Evolutionary conservation across 2,888 invertebrate genomes (phyloP), one percentile per base, ranked within the genome.

Genomic region (Athetis lepigone): DNA sequence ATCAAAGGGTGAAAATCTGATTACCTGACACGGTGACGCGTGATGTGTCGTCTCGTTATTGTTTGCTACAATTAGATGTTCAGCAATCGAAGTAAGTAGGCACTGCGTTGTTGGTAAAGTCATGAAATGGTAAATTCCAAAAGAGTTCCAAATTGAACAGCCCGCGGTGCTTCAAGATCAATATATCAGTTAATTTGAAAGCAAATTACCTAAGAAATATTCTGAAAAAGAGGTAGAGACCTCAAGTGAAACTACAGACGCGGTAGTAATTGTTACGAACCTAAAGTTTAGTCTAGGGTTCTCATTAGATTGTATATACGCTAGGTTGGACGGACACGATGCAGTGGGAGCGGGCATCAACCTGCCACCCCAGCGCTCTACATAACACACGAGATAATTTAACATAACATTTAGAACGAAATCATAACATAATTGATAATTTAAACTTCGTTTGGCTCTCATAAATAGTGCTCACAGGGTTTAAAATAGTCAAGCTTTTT

Each of bases 281-380:
- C 16, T 68, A 39, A 23, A 25, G 13, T 52, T 51, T 52, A 59
- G 21, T 42, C 6, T 59, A 60, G 49, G 23, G 16, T 55, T 73
- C 43, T 23, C 45, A 13, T 60, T 60, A 60, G 16, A 42, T 54
- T 59, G 51, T 52, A 69, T 45, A 72, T 56, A 49, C 23, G 4
- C 29, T 58, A 59, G 51, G 13, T 27, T 36, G 19, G 37, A 19
- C n/a, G 19, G 6, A 18, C 27, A 49, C 11, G 43, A 16, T 13
- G 25, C 11, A 8, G 27, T 18, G 46, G 46, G 29, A 43, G 47
- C 68, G 68, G 54, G 54, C 46, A 19, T 18, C 54, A n/a, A 16
- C 1, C 33, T 33, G 21, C 0, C 18, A 27, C 21, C 2, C 6
- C 4, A 6, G 21, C 5, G 11, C 7, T 23, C 25, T 2, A 25